These are phyloP conservation scores for Dryobotodes eremita DNA, from an alignment of 2,888 invertebrate species.

Conservation along the genomic window DNA sequence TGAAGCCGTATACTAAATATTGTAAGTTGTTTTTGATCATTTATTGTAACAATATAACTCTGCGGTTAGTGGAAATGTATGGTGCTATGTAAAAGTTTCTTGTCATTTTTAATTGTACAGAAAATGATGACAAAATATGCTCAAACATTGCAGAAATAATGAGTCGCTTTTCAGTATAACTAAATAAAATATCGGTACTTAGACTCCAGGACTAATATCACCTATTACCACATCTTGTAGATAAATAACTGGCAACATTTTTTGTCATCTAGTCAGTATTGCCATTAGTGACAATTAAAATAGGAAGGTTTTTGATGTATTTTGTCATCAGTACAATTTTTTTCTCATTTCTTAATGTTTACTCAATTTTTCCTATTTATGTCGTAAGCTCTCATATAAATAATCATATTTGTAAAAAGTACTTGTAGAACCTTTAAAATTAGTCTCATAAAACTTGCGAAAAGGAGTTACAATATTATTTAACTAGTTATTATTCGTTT, in stretches of 20 bases:
- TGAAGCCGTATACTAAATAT: constrained; percentile 1
- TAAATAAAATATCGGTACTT: not conserved
- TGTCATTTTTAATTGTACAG: constrained; percentile 27
- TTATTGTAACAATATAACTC: constrained; percentile 53
- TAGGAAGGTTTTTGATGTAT: not conserved
- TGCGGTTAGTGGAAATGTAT: constrained; percentile 66
- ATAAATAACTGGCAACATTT: constrained; percentile 15
- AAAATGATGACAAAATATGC: constrained; percentile 26
- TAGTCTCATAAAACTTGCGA: not conserved
- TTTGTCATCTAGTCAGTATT: not conserved
- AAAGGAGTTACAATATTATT: not conserved
- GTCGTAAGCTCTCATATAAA: constrained; percentile 18
- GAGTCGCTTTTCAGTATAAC: not conserved
- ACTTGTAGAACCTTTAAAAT: constrained; percentile 30
- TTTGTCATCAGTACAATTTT: constrained; percentile 21
- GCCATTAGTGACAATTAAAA: too few relatives aligned
- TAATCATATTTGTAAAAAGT: constrained; percentile 25
- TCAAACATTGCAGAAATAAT: not conserved
- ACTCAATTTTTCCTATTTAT: constrained; percentile 8
- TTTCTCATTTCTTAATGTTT: not conserved
- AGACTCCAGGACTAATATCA: not conserved
- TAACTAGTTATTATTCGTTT: not conserved
- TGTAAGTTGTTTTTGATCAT: constrained; percentile 26
- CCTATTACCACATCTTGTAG: not conserved
- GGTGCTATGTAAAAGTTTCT: constrained; percentile 64